Evolutionary conservation across 2,797 vertebrate genomes (phyloP).

Genomic region (Salmo trutta): DNA sequence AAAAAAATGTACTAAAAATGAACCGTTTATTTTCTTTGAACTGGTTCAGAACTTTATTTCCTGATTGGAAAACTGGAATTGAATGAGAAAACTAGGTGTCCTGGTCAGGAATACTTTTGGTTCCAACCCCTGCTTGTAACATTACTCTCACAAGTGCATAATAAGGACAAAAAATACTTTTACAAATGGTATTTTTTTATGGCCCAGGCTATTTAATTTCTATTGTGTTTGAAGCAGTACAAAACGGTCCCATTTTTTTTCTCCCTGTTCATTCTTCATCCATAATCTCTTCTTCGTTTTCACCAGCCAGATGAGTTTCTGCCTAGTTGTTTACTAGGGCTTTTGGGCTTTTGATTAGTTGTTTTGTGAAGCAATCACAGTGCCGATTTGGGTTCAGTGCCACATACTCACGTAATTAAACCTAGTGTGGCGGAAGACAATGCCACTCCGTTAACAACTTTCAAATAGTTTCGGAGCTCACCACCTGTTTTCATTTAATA

Average conservation of each 20-base stretch:
- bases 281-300: slow-evolving; percentile 24
- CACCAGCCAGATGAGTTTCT: background rate
- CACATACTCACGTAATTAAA: slow-evolving; percentile 64
- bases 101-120: too few relatives aligned
- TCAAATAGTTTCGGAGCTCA: slow-evolving; percentile 56
- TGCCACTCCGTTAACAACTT: slow-evolving; percentile 27
- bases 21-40: too few relatives aligned
- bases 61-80: too few relatives aligned
- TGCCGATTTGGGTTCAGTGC: slow-evolving; percentile 50
- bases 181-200: slow-evolving; percentile 36
- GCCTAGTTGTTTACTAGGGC: slow-evolving; percentile 43
- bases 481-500: slow-evolving; percentile 77
- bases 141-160: slow-evolving; percentile 41
- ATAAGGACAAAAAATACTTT: slow-evolving; percentile 35
- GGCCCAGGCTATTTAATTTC: slow-evolving; percentile 34
- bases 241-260: slow-evolving; percentile 21
- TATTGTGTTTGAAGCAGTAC: slow-evolving; percentile 27
- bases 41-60: too few relatives aligned
- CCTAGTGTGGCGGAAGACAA: slow-evolving; percentile 60
- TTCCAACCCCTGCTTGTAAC: background rate
- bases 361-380: slow-evolving; percentile 29
- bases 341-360: slow-evolving; percentile 33
- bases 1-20: too few relatives aligned
- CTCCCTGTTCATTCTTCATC: background rate
- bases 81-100: too few relatives aligned